These are phyloP conservation scores for Hyaena hyaena DNA, from an alignment of 2,113 vertebrate species.

Conservation along the genomic window DNA sequence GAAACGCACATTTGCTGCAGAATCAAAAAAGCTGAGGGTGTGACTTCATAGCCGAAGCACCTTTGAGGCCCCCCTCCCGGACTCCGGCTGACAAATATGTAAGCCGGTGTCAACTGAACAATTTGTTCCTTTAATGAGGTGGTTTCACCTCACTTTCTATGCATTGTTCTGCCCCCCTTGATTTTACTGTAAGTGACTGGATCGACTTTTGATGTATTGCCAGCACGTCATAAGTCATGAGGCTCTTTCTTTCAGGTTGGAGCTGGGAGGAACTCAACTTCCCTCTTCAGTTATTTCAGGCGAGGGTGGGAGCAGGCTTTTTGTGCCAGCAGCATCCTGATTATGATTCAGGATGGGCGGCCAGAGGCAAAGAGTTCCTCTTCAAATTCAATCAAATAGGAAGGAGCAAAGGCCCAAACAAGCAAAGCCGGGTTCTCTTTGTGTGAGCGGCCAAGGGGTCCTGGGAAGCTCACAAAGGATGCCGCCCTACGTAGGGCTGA, in stretches of 20 bases:
- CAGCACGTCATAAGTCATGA: slow-evolving; percentile 80
- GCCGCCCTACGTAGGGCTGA: background rate
- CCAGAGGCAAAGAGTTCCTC: slow-evolving; percentile 77
- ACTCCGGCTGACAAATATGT: slow-evolving; percentile 51
- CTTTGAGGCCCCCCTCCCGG: slow-evolving; percentile 59
- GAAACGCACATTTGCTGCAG: background rate
- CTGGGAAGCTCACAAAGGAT: slow-evolving; percentile 60
- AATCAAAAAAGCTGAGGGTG: background rate
- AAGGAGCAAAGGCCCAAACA: slow-evolving; percentile 66
- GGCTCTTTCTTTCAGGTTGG: slow-evolving; percentile 64
- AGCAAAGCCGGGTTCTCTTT: slow-evolving; percentile 66
- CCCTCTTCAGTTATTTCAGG: slow-evolving; percentile 60
- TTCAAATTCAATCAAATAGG: slow-evolving; percentile 74
- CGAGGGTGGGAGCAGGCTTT: slow-evolving; percentile 66
- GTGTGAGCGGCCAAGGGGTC: slow-evolving; percentile 58
- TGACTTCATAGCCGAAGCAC: background rate
- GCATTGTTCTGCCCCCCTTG: slow-evolving; percentile 83
- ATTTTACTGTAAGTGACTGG: slow-evolving; percentile 85
- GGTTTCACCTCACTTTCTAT: slow-evolving; percentile 77
- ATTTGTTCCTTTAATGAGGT: slow-evolving; percentile 83
- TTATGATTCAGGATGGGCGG: slow-evolving; percentile 75
- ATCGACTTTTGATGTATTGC: slow-evolving; percentile 82
- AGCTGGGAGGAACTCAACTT: slow-evolving; percentile 62
- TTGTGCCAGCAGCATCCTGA: slow-evolving; percentile 73
- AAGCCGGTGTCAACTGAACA: slow-evolving; percentile 81